A percentile compares a stretch with the other conserved stretches of the same genome.
Conservation (phyloP, 2,113 vertebrate genomes). For the Ramphastos sulfuratus region DNA sequence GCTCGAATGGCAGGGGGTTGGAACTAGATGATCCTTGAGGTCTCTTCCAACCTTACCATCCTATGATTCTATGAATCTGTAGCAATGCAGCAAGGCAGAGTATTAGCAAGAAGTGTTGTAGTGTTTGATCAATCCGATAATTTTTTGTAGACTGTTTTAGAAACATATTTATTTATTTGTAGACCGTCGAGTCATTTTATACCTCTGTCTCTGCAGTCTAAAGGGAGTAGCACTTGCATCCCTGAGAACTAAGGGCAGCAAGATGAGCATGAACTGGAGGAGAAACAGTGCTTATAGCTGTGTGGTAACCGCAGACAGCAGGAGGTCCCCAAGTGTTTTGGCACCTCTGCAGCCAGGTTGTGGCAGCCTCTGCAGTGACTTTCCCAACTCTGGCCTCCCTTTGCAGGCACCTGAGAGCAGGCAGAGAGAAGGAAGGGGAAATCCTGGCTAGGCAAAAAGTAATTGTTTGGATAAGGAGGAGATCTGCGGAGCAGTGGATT, state of each 20-base stretch:
- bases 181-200: not conserved
- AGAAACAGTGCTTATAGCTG: not conserved
- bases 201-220: not conserved
- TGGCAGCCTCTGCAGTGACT: not conserved
- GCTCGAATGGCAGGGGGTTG: not conserved
- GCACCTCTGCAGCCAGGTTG: not conserved
- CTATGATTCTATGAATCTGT: not conserved
- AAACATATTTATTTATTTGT: not conserved
- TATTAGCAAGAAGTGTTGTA: not conserved
- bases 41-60: too few relatives aligned
- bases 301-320: not conserved
- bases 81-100: not conserved
- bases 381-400: too few relatives aligned
- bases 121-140: not conserved
- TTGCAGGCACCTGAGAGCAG: not conserved
- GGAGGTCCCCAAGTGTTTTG: not conserved
- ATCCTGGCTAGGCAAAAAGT: not conserved
- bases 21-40: too few relatives aligned
- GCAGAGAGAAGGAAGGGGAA: not conserved
- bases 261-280: not conserved
- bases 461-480: not conserved
- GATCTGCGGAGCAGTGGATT: fast-evolving
- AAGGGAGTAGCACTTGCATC: not conserved
- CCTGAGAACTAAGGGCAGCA: not conserved
- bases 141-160: not conserved